Evolutionary conservation across 2,888 invertebrate genomes (phyloP), one percentile per base, ranked within the genome.

Genomic region (Bedellia somnulentella): DNA sequence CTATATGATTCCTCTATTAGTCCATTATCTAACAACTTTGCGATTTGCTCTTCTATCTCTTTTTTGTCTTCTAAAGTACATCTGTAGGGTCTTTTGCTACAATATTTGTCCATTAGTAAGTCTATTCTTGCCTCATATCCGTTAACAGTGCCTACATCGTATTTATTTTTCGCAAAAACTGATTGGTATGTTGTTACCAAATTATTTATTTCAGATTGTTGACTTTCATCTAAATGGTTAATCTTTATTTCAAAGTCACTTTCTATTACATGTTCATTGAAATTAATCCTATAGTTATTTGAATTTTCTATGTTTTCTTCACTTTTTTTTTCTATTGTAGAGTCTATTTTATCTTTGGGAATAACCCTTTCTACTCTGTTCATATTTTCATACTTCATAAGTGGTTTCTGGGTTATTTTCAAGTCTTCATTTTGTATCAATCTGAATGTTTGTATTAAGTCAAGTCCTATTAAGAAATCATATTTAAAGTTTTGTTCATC

Each of bases 391-490:
- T n/a, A n/a, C n/a, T n/a, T n/a, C n/a, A n/a, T n/a, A n/a, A n/a
- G n/a, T n/a, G n/a, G n/a, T 16, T 10, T 27, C 9, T 27, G 35
- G 5, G 10, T 28, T 6, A 35, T 34, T 23, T 32, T 17, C 10
- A 37, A 29, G 9, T 34, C 24, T 21, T 32, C 35, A 35, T 37
- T 30, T 36, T 40, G 37, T 2, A 32, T 34, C 12, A 39, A 27
- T 21, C 17, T 29, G 8, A 35, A 37, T 17, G 10, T 16, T 37
- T 38, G 25, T 14, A 39, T 37, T n/a, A 33, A 36, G 25, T 37
- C 36, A 12, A 37, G 34, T 8, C 36, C 37, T 15, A 37, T 34
- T 21, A 36, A 14, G 25, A 38, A 38, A 26, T 40, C 36, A 16
- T 38, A 33, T 9, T 37, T 17, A 23, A 40, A 34, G 11, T 35